These are phyloP conservation scores for Thymelicus sylvestris DNA, from an alignment of 2,888 invertebrate genomes.

Conservation along the genomic window DNA sequence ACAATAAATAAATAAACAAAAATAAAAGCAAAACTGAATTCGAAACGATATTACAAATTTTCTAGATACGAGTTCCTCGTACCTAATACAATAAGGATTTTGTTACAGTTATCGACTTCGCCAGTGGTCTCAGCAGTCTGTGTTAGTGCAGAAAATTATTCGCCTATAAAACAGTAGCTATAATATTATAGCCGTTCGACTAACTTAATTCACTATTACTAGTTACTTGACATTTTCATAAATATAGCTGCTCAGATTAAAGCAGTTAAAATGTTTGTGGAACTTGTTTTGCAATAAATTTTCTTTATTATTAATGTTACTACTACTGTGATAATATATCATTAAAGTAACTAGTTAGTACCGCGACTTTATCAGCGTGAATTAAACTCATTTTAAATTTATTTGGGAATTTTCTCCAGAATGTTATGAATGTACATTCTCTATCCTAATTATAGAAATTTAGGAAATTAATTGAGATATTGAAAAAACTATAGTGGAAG, in stretches of 20 bases:
- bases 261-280: conserved; percentile 8
- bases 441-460: too few species aligned
- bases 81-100: conserved; percentile 16
- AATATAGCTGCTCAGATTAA: conserved; percentile 11
- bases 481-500: too few species aligned
- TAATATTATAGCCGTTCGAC: conserved; percentile 6
- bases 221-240: conserved; percentile 27
- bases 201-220: conserved; percentile 24
- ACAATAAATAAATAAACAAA: too few species aligned
- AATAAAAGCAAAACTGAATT: background rate
- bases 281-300: conserved; percentile 17
- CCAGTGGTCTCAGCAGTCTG: conserved; percentile 8
- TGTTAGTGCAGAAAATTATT: conserved; percentile 24
- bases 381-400: too few species aligned
- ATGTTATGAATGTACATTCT: too few species aligned
- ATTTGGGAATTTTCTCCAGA: too few species aligned
- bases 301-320: background rate
- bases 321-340: too few species aligned
- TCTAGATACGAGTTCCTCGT: conserved; percentile 8
- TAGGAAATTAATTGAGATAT: too few species aligned
- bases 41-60: conserved; percentile 1
- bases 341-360: too few species aligned
- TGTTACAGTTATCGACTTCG: conserved; percentile 20
- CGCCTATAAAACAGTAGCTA: conserved; percentile 23
- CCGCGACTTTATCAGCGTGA: too few species aligned